Base-by-base conservation (phyloP, 37 sponge, comb jelly and placozoan species). In the Hormiphora californensis region DNA sequence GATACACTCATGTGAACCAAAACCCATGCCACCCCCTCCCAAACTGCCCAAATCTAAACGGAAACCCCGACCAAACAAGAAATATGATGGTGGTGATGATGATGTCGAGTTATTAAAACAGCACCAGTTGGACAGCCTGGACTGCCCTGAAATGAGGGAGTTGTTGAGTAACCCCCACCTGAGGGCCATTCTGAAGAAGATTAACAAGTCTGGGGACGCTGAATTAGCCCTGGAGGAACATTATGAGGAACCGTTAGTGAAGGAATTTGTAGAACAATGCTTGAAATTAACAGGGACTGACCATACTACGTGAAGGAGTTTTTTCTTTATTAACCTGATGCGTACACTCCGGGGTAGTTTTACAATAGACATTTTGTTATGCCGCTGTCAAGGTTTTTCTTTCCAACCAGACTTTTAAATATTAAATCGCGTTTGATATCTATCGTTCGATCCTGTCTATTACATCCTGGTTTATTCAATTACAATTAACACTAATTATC, bases 171-270 rank as follows among this genome's bases (percentile, higher is more conserved):
- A 73, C 23, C n/a, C 5, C 1, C 81, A 73, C 25, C 81, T 73
- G 17, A 73, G 46, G 38, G 19, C 40, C 25, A 73, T 73, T 40
- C 21, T 73, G 1, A 73, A 3, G 44, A 46, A 73, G 38, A 73
- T 73, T 4, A 41, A 73, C 35, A 27, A 43, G 17, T 43, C 81
- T 3, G 9, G 23, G 23, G 81, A 73, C 3, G 46, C 81, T 40
- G 81, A 73, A 36, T 22, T 73, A 1, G 81, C 81, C 23, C 46
- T 73, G 21, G 81, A 73, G 43, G 28, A 73, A 1, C 43, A 40
- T 40, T 33, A 73, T 19, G 3, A 73, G 40, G 81, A 73, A 41
- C 81, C 81, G 4, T 43, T 73, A 28, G 81, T 73, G 8, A 19
- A 43, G 21, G 81, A 73, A 40, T n/a, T 73, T 15, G 43, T 73